Evolutionary conservation across 2,888 invertebrate species (phyloP), one percentile per base, ranked within the genome.

Genomic region (Lithophane ornitopus): DNA sequence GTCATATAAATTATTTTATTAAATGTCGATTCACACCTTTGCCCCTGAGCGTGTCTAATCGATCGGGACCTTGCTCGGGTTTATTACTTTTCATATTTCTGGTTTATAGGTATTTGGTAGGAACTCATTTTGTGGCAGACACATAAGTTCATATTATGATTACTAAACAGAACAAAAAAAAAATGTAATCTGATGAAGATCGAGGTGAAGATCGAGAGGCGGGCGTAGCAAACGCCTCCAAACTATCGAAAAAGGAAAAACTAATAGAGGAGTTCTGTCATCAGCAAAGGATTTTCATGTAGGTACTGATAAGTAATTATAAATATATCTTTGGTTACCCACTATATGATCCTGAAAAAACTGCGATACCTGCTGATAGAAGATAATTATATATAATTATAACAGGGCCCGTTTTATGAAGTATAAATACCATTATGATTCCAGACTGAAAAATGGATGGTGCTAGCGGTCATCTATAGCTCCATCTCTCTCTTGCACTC

Each of bases 21-120:
- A 95, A 95, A 96, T 94, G 94, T 94, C 94, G 93, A 95, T 95
- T 95, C 94, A 94, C 95, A 96, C 95, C 95, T 95, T 92, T 93
- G 92, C 89, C 91, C 91, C 91, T 85, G 88, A 91, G 91, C 92
- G 92, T 92, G 90, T 90, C 94, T 92, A 93, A 94, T 93, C 90
- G 91, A 87, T 78, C 87, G 86, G 80, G 87, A 86, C 90, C 91
- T 92, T 91, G 89, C 85, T 65, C 84, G 86, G 89, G 84, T 87
- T 90, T 90, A 91, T 87, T 76, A 74, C 74, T 79, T 63, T 69
- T 65, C 26, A 70, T 74, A 77, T 84, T 85, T 80, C 81, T 75
- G 71, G 63, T 76, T 84, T 68, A 59, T 58, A 39, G n/a, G 26
- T 61, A 58, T 67, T 58, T 73, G 12, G 16, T 44, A 67, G n/a